Conservation (phyloP, 2,888 invertebrate genomes). For the Melanostoma scalare region DNA sequence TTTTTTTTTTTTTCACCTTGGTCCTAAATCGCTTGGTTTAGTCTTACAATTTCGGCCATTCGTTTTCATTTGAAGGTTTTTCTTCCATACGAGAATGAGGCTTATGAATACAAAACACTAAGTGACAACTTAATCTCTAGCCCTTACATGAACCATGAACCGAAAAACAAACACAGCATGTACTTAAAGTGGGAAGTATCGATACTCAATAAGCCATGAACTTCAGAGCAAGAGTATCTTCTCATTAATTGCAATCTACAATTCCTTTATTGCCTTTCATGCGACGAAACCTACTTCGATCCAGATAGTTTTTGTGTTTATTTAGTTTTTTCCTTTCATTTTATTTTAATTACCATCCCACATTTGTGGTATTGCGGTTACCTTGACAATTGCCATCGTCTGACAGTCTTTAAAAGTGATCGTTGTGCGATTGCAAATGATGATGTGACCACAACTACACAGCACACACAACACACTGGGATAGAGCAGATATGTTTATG, state of each 20-base stretch:
- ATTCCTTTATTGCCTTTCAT: slow-evolving; percentile 17
- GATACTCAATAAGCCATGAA: too few species aligned
- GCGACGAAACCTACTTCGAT: background rate
- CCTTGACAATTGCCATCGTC: slow-evolving; percentile 54
- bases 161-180: too few species aligned
- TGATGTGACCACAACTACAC: slow-evolving; percentile 46
- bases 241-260: slow-evolving; percentile 7
- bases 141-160: too few species aligned
- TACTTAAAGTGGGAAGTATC: too few species aligned
- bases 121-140: too few species aligned
- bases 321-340: slow-evolving; percentile 6
- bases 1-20: too few species aligned
- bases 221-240: too few species aligned
- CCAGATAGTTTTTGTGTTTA: background rate
- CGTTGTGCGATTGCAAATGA: slow-evolving; percentile 41
- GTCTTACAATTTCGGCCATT: too few species aligned
- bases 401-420: slow-evolving; percentile 47
- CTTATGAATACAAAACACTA: too few species aligned
- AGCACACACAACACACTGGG: background rate
- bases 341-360: slow-evolving; percentile 66
- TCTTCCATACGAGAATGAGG: too few species aligned
- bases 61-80: too few species aligned
- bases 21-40: too few species aligned
- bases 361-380: slow-evolving; percentile 59
- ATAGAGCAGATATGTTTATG: slow-evolving; percentile 18